Base-by-base conservation (phyloP, 2,888 invertebrate species). In the Xestobium rufovillosum region DNA sequence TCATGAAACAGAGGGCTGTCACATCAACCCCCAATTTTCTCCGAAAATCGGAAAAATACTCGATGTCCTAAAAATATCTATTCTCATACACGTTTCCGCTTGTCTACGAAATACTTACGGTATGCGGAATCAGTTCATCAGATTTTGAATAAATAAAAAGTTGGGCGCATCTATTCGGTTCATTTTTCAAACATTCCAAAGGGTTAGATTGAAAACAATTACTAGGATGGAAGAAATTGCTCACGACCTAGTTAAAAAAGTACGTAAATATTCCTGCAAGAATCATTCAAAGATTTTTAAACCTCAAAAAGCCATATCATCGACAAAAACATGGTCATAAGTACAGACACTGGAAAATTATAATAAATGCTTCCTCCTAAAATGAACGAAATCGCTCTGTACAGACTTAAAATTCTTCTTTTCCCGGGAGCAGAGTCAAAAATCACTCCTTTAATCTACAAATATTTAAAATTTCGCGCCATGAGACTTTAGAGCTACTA, bases 361-460 rank as follows among this genome's bases (percentile, higher is more conserved):
- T 70, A 73, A 41, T 71, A 57, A 9, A 67, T 65, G 50, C 72
- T 71, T 12, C 74, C 72, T 1, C 76, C 75, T 43, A 76, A 65
- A 32, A 80, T 78, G 3, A 76, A 76, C 2, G 72, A 71, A 29
- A 79, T 67, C 1, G 79, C 80, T 40, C 70, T 65, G 56, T 70
- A 80, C 3, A 78, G 55, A 8, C 73, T 72, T 25, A 66, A 51
- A n/a, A 75, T 50, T 36, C 76, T 68, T 39, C 78, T 61, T 47
- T 75, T 74, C 1, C 81, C 79, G 1, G 83, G 83, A 1, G 78
- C 77, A 29, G 83, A 83, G 56, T 83, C 83, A 45, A 82, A 79
- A 41, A 83, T 78, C 17, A 78, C 75, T 3, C 80, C 80, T 50
- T 69, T 70, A 14, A 77, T 65, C 69, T 74, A 46, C 29, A 55